phyloP scores from a whole-genome alignment of 2,797 vertebrate genomes.

The Thunnus albacares region DNA sequence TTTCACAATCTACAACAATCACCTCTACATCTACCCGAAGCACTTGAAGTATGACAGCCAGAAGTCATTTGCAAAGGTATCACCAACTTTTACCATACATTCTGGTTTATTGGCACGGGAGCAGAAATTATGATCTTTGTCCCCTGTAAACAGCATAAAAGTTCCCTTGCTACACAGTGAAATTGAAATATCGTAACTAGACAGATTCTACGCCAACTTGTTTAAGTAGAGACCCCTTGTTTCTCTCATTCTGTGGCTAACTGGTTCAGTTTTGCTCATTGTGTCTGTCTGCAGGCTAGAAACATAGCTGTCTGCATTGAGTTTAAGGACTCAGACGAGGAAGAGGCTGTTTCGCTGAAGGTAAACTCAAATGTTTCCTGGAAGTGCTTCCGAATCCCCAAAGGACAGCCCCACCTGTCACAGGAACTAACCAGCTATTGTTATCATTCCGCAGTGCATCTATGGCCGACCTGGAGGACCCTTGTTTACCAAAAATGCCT shows the following conservation, averaged over 20 bases:
- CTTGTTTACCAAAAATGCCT: slow-evolving; percentile 92
- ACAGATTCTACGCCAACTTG: neutral
- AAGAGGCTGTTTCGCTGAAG: slow-evolving; percentile 86
- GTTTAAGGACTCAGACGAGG: slow-evolving; percentile 96
- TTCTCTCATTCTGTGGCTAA: slow-evolving; percentile 14
- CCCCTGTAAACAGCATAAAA: neutral
- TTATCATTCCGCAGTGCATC: slow-evolving; percentile 89
- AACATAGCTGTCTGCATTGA: slow-evolving; percentile 91
- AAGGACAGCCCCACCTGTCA: neutral
- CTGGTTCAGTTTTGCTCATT: neutral
- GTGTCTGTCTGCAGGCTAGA: slow-evolving; percentile 88
- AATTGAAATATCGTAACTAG: slow-evolving; percentile 1
- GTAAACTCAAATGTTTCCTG: slow-evolving; percentile 56
- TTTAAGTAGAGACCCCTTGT: neutral
- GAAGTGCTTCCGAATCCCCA: slow-evolving; percentile 13
- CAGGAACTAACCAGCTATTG: neutral
- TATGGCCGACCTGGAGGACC: slow-evolving; percentile 94
- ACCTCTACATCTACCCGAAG: slow-evolving; percentile 97
- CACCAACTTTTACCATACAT: neutral
- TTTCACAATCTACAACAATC: slow-evolving; percentile 98
- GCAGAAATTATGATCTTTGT: slow-evolving; percentile 1
- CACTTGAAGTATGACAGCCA: slow-evolving; percentile 97
- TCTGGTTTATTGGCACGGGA: slow-evolving; percentile 10
- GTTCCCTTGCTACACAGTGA: neutral
- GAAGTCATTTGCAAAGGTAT: slow-evolving; percentile 96